These are phyloP conservation scores for Ladona fulva DNA, from an alignment of 1,140 invertebrate genomes.

Conservation along the genomic window DNA sequence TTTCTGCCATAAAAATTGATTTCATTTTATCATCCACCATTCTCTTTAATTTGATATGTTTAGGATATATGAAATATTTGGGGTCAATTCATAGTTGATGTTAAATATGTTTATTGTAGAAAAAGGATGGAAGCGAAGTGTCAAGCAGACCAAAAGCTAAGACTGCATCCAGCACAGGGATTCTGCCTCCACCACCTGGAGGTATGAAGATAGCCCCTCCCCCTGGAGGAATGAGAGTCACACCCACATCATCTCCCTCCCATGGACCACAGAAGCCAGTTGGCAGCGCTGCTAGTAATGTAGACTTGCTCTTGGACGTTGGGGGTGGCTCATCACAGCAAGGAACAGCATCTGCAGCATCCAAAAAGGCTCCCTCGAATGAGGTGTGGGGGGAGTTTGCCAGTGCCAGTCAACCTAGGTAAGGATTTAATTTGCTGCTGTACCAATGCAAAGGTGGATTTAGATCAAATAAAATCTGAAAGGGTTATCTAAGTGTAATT, in stretches of 20 bases:
- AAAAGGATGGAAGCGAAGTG: conserved; percentile 76
- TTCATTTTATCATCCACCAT: no score
- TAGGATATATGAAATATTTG: no score
- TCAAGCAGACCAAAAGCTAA: conserved; percentile 50
- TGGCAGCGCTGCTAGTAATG: conserved; percentile 27
- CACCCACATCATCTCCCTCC: conserved; percentile 51
- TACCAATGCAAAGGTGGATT: no score
- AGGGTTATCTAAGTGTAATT: no score
- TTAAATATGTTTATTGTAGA: conserved; percentile 44
- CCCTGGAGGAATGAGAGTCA: conserved; percentile 49
- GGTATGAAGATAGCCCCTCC: conserved; percentile 56
- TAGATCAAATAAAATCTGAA: no score
- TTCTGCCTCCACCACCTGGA: conserved; percentile 78
- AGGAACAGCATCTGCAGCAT: conserved; percentile 28
- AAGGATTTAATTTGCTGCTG: conserved; percentile 19
- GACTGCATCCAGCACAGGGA: conserved; percentile 41
- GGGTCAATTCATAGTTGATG: conserved; percentile 13
- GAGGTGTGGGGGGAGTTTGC: conserved; percentile 67
- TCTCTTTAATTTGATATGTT: no score
- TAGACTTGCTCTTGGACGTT: conserved; percentile 29
- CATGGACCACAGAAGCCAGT: conserved; percentile 46
- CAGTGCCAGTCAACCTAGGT: conserved; percentile 46
- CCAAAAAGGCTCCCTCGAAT: conserved; percentile 32
- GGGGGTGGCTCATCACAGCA: conserved; percentile 11
- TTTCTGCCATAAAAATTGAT: no score